A percentile compares a stretch with the other conserved stretches of the same genome.
These are phyloP conservation scores for Xenopus laevis DNA, from an alignment of 2,113 vertebrate species.

Conservation along the genomic window DNA sequence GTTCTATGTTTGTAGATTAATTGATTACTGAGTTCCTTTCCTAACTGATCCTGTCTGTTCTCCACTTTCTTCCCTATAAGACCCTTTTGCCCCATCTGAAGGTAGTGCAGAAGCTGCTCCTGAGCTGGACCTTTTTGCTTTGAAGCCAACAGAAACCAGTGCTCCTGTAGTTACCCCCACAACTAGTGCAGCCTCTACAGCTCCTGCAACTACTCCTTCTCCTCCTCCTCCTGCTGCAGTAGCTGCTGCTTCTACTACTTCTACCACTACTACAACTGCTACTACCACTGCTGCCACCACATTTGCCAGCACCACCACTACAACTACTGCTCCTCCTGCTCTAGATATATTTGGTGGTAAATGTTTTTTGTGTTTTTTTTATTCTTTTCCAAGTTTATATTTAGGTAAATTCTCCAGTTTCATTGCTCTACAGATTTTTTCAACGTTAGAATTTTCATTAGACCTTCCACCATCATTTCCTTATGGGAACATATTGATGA, in stretches of 20 bases:
- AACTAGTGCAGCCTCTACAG: constrained; percentile 74
- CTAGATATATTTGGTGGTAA: constrained; percentile 99
- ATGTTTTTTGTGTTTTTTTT: constrained; percentile 52
- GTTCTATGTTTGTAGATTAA: constrained; percentile 48
- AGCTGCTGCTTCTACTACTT: constrained; percentile 56
- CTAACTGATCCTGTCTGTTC: constrained; percentile 69
- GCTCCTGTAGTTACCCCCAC: constrained; percentile 81
- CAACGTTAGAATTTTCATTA: neutral
- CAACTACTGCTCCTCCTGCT: constrained; percentile 64
- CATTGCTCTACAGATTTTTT: neutral
- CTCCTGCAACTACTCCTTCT: constrained; percentile 76
- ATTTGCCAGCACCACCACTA: constrained; percentile 53
- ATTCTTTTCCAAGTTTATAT: constrained; percentile 51
- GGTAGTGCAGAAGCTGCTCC: constrained; percentile 88
- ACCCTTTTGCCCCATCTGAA: constrained; percentile 96
- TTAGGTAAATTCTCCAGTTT: constrained; percentile 43
- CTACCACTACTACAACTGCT: constrained; percentile 61
- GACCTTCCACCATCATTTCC: constrained; percentile 4
- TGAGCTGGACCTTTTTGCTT: constrained; percentile 97
- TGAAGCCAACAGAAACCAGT: constrained; percentile 86
- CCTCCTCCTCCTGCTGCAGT: constrained; percentile 69
- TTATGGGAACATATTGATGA: constrained; percentile 2
- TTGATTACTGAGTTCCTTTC: constrained; percentile 57
- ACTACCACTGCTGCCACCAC: constrained; percentile 49
- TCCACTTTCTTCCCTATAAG: constrained; percentile 76